Evolutionary conservation across 2,888 invertebrate species (phyloP), one percentile per base, ranked within the genome.

Genomic region (Morinoia aosen): DNA sequence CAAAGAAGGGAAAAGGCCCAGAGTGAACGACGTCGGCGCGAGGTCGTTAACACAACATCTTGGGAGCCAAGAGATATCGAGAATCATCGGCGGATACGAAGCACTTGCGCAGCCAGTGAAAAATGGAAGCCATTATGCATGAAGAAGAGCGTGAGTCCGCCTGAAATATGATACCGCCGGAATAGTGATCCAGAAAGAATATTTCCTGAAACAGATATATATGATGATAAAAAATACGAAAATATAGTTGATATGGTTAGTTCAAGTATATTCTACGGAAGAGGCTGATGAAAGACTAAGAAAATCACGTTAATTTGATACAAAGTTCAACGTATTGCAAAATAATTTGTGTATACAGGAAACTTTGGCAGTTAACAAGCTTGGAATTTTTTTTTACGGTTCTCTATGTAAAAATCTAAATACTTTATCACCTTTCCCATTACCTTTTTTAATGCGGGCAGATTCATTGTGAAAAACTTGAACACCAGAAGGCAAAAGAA

Each of bases 21-120:
- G 40, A 10, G 90, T 40, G 48, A 48, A 90, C 90, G n/a, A 39
- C 90, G 90, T 14, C 12, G 48, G 40, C 2, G 40, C 40, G 3
- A 39, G 90, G 40, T 90, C 90, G 90, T 90, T 90, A 90, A 90
- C 90, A 90, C 48, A 90, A 90, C n/a, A 90, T 25, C 40, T 40
- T 90, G 90, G 48, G 25, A 90, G 90, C 90, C 90, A 14, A 11
- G 90, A 90, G 48, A 90, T 48, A 90, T 90, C 48, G 40, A 39
- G 76, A 76, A 76, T 76, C 76, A 76, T 19, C 76, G 76, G 76
- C 76, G 76, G 33, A 76, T 76, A 33, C 76, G 76, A 33, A 76
- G 76, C 76, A 76, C 76, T 76, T 76, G 76, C 76, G 12, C 76
- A 76, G 76, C 76, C 25, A 76, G 76, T 76, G 76, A 76, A 33